phyloP scores from a whole-genome alignment of 2,888 invertebrate species.

The Falcaria lacertinaria region DNA sequence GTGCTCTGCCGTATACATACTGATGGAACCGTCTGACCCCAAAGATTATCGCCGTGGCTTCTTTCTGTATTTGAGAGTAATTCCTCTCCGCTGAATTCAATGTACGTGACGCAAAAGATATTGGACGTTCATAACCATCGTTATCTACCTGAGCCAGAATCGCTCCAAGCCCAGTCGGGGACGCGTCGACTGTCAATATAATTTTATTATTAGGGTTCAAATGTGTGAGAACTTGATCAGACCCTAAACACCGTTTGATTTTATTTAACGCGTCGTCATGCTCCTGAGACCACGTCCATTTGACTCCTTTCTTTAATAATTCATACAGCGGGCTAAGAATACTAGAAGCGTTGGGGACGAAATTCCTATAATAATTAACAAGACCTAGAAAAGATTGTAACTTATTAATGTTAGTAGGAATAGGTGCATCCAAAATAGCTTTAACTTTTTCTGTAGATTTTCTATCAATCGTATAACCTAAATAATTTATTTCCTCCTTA shows the following conservation, averaged over 20 bases:
- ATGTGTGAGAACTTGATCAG: slow-evolving; percentile 12
- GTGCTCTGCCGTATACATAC: slow-evolving; percentile 8
- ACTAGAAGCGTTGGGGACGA: slow-evolving; percentile 10
- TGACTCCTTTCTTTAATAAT: slow-evolving; percentile 10
- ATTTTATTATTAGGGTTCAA: slow-evolving; percentile 10
- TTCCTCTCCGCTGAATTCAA: slow-evolving; percentile 14
- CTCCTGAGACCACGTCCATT: slow-evolving; percentile 10
- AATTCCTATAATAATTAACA: slow-evolving; percentile 20
- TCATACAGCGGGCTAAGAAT: slow-evolving; percentile 15
- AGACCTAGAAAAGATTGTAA: slow-evolving; percentile 22
- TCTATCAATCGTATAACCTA: slow-evolving; percentile 11
- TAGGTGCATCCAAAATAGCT: slow-evolving; percentile 11
- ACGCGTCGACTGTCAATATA: slow-evolving; percentile 22
- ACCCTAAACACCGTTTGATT: slow-evolving; percentile 9
- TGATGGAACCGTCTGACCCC: slow-evolving; percentile 12
- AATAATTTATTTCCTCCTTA: slow-evolving; percentile 6
- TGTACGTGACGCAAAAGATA: slow-evolving; percentile 18
- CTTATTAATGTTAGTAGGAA: slow-evolving; percentile 12
- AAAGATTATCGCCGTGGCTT: slow-evolving; percentile 16
- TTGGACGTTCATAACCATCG: slow-evolving; percentile 10
- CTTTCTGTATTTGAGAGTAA: slow-evolving; percentile 20
- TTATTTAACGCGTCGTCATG: slow-evolving; percentile 7
- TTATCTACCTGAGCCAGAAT: slow-evolving; percentile 15
- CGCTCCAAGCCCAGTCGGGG: slow-evolving; percentile 16
- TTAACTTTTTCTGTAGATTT: slow-evolving; percentile 9